phyloP scores from a whole-genome alignment of 2,888 invertebrate species.

The Xanthostigma xanthostigma region DNA sequence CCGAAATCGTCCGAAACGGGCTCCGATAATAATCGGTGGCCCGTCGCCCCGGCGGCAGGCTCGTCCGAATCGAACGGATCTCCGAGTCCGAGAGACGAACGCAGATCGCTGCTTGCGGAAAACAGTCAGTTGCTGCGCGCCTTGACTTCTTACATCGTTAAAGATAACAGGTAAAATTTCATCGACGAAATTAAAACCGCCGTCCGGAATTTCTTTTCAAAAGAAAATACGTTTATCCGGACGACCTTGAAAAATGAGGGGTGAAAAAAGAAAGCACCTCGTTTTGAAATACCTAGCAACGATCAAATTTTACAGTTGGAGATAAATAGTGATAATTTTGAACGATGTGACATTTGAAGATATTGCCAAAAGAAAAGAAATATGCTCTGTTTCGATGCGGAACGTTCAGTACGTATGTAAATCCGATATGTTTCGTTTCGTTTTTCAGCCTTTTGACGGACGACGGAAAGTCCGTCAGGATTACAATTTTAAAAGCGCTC shows the following conservation, averaged over 20 bases:
- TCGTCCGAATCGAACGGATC: conserved; percentile 17
- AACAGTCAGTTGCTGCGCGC: conserved; percentile 55
- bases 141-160: conserved; percentile 56
- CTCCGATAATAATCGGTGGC: conserved; percentile 14
- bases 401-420: no score
- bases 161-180: conserved; percentile 35
- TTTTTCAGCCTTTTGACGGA: neutral
- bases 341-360: no score
- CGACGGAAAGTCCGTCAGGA: conserved; percentile 9
- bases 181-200: neutral
- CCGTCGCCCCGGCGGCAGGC: conserved; percentile 16
- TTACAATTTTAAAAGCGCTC: conserved; percentile 53
- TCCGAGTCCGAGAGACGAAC: conserved; percentile 28
- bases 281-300: no score
- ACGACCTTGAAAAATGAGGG: no score
- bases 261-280: no score
- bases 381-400: no score
- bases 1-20: conserved; percentile 8
- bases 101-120: conserved; percentile 42
- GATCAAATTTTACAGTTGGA: no score
- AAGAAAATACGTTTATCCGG: no score
- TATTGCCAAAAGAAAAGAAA: no score
- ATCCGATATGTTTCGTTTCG: neutral
- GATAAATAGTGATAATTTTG: no score
- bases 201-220: neutral